Percentiles rank a stretch among this genome's conserved stretches.
Conservation (phyloP, 2,113 vertebrate species). For the Uropsilus gracilis region DNA sequence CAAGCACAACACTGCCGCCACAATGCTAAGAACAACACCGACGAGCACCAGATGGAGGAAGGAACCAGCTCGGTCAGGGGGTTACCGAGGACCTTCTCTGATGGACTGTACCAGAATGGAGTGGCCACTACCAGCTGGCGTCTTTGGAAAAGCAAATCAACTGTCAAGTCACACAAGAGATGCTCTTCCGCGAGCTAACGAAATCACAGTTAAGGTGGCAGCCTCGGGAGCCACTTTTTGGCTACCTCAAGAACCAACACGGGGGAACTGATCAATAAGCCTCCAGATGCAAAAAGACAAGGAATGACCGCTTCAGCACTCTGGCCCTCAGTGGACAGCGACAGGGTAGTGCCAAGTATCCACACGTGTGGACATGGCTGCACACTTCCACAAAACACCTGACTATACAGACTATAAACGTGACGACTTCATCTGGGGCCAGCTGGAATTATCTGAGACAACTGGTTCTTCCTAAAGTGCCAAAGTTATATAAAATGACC, state of each 20-base stretch:
- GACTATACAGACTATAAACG: neutral
- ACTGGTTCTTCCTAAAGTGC: neutral
- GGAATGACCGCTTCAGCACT: neutral
- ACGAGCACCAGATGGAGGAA: neutral
- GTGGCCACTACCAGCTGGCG: neutral
- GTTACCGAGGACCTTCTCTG: neutral
- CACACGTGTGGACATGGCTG: neutral
- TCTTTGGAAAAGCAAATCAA: neutral
- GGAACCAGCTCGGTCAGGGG: neutral
- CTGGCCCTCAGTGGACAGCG: fast-evolving
- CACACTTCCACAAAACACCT: neutral
- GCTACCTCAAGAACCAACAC: conserved; percentile 20
- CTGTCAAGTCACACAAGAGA: neutral
- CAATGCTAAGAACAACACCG: neutral
- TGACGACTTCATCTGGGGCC: neutral
- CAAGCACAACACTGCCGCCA: fast-evolving
- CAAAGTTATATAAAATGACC: neutral
- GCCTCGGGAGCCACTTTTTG: neutral
- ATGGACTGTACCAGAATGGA: neutral
- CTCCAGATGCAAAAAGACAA: neutral
- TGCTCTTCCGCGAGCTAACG: neutral
- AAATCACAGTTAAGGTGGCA: conserved; percentile 8
- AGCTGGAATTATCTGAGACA: neutral
- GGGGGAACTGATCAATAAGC: neutral
- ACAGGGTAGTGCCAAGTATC: no score